Percentiles rank a stretch among this genome's conserved stretches.
These are phyloP conservation scores for Felis chaus DNA, from an alignment of 2,113 vertebrate species.

Conservation along the genomic window DNA sequence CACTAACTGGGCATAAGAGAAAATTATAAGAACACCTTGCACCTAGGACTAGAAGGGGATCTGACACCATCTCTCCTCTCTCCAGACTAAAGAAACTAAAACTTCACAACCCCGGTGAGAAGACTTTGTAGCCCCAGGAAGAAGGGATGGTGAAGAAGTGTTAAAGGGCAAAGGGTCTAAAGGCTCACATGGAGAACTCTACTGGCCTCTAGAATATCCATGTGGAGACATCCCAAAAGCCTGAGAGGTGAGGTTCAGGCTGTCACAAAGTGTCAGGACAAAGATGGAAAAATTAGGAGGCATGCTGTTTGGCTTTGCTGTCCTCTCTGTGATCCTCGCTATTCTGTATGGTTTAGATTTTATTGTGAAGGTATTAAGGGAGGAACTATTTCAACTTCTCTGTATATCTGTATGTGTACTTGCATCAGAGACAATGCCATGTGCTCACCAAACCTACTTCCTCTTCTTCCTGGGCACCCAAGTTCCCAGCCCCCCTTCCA, in stretches of 20 bases:
- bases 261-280: not conserved
- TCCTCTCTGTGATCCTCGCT: not conserved
- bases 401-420: not conserved
- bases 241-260: not conserved
- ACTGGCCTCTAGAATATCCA: not conserved
- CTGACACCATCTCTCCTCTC: not conserved
- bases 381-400: not conserved
- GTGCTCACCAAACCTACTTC: not conserved
- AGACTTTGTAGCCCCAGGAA: not conserved
- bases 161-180: not conserved
- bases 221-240: not conserved
- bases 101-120: not conserved
- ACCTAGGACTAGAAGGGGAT: not conserved
- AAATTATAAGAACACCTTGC: not conserved
- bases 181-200: not conserved
- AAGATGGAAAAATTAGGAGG: not conserved
- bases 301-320: not conserved
- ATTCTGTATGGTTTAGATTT: not conserved
- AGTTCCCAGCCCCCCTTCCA: not conserved
- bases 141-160: not conserved
- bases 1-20: not conserved
- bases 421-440: not conserved
- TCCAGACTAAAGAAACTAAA: not conserved
- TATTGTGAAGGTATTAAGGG: not conserved
- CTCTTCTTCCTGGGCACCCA: not conserved